Base-by-base conservation (phyloP, 2,113 vertebrate genomes). In the Cisticola juncidis region DNA sequence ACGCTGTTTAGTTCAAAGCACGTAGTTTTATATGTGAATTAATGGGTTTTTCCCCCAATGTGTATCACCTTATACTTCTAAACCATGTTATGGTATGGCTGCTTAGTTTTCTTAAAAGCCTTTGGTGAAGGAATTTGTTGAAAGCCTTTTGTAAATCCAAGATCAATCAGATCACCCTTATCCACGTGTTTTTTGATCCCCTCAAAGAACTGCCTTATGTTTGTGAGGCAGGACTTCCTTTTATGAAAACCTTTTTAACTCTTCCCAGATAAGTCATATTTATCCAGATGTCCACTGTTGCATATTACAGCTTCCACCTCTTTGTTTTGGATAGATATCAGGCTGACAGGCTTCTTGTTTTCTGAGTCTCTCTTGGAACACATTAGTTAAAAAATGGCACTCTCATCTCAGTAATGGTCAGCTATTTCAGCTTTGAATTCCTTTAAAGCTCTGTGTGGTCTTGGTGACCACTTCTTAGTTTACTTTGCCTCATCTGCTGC, bases 81-180 rank as follows among this genome's bases (percentile, higher is more conserved):
- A 94, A 86, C 54, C 60, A 44, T 47, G 82, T 81, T 93, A 81
- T 38, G 48, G 58, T 83, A 90, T 86, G 74, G 54, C 88, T 83
- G 58, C 88, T 94, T 90, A 86, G 74, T 92, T 83, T 88, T 65
- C 88, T 92, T 88, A 92, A 85, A 94, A 93, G 79, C 58, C 71
- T 88, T 70, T 73, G 82, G 45, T 90, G 76, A 81, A 90, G 71
- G 90, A 95, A 96, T 95, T 97, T 93, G 68, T 92, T 93, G 94
- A 95, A 97, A 95, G 79, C 58, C 74, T 93, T 96, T 80, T 74
- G 76, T 93, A 96, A 96, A 90, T 86, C 94, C 86, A 81, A 68
- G 90, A 94, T 93, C 92, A 93, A 68, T 93, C 88, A 83, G 58
- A 83, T 90, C 92, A 88, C 90, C 60, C 86, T 92, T 86, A 92